A percentile compares a stretch with the other conserved stretches of the same genome.
phyloP scores from a whole-genome alignment of 2,797 vertebrate species.

The Alca torda region DNA sequence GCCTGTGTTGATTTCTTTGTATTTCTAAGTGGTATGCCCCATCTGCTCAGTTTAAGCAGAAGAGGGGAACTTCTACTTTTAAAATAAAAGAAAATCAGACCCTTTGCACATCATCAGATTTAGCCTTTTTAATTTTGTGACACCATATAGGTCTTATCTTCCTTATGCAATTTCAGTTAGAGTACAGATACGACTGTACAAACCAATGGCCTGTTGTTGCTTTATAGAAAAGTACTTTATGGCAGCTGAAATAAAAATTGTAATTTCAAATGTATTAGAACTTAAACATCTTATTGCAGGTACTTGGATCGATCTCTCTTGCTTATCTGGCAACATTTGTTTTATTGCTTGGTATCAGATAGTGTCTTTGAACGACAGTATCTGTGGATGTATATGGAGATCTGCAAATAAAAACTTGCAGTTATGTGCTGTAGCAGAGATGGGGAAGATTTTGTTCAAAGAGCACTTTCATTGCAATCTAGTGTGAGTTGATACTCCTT shows the following conservation, averaged over 20 bases:
- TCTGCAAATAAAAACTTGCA: not conserved
- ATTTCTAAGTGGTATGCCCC: not conserved
- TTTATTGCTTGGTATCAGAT: not conserved
- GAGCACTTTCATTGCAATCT: not conserved
- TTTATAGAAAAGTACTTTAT: not conserved
- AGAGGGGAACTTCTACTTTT: not conserved
- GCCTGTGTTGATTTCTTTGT: not conserved
- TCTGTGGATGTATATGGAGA: not conserved
- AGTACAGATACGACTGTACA: not conserved
- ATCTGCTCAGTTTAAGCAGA: not conserved
- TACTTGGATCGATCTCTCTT: not conserved
- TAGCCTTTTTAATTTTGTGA: not conserved
- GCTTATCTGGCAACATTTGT: not conserved
- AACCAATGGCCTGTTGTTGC: not conserved
- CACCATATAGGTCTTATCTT: fast-evolving
- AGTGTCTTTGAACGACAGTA: not conserved
- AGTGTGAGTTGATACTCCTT: not conserved
- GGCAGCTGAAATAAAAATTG: not conserved
- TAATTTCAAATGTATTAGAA: not conserved
- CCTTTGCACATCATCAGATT: not conserved
- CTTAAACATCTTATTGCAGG: not conserved
- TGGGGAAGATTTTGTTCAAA: not conserved
- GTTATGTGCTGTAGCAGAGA: not conserved
- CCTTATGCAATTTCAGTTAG: not conserved
- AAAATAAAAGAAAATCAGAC: not conserved